phyloP scores from a whole-genome alignment of 2,888 invertebrate genomes.

The Melinopterus prodromus region DNA sequence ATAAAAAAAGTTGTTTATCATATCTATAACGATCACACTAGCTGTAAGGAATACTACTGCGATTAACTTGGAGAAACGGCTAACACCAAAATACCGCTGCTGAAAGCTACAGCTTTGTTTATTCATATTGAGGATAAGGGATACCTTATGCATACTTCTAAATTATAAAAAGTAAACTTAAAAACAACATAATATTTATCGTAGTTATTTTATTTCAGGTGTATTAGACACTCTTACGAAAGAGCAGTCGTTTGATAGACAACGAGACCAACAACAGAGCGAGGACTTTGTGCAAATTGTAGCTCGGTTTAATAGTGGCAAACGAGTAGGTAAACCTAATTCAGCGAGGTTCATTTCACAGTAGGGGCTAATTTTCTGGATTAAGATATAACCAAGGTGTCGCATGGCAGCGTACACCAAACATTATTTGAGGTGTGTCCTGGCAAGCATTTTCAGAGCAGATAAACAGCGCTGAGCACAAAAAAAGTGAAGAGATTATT shows the following conservation, averaged over 20 bases:
- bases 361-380: slow-evolving; percentile 46
- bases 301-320: slow-evolving; percentile 49
- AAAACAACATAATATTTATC: not conserved
- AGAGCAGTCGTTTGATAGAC: slow-evolving; percentile 37
- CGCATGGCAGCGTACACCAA: slow-evolving; percentile 23
- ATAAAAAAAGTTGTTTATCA: slow-evolving; percentile 40
- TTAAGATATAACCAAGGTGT: slow-evolving; percentile 45
- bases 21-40: slow-evolving; percentile 44
- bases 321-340: slow-evolving; percentile 48
- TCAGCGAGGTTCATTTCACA: slow-evolving; percentile 45
- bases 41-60: slow-evolving; percentile 38
- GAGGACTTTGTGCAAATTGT: slow-evolving; percentile 46
- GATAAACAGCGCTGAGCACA: not conserved
- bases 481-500: not conserved
- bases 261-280: slow-evolving; percentile 46
- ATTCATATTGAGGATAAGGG: slow-evolving; percentile 18
- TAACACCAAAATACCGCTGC: not conserved
- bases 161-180: not conserved
- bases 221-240: slow-evolving; percentile 12
- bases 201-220: not conserved
- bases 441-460: slow-evolving; percentile 28
- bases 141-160: not conserved
- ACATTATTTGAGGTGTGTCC: not conserved
- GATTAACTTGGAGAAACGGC: not conserved
- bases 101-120: slow-evolving; percentile 7